A percentile compares a stretch with the other conserved stretches of the same genome.
These are phyloP conservation scores for Oreochromis tanganicae DNA, from an alignment of 2,113 vertebrate genomes.

Conservation along the genomic window DNA sequence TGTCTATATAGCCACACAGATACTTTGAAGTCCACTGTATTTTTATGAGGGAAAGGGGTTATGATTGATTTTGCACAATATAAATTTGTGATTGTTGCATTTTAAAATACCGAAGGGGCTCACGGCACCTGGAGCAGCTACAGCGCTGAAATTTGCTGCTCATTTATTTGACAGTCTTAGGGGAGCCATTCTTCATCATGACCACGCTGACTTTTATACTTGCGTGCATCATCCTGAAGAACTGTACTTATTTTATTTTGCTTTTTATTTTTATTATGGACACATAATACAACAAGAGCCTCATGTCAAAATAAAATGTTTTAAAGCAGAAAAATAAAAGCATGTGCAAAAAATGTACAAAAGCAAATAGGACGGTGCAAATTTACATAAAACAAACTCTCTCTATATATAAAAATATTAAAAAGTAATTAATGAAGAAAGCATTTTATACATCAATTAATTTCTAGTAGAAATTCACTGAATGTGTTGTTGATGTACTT, in stretches of 20 bases:
- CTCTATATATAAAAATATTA: rapidly evolving
- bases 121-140: not conserved
- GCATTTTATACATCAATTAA: not conserved
- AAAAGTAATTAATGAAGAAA: not conserved
- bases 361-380: not conserved
- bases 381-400: not conserved
- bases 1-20: not conserved
- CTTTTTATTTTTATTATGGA: not conserved
- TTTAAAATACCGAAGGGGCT: not conserved
- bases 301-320: not conserved
- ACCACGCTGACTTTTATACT: not conserved
- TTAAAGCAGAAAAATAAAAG: not conserved
- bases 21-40: not conserved
- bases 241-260: not conserved
- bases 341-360: not conserved
- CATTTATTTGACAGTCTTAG: not conserved
- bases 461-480: not conserved
- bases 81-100: not conserved
- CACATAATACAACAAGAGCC: not conserved
- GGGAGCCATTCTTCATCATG: not conserved
- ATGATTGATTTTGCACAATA: not conserved
- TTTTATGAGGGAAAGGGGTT: not conserved
- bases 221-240: not conserved
- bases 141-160: not conserved
- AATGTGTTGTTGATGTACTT: not conserved